Evolutionary conservation across 2,797 vertebrate genomes (phyloP), one percentile per base, ranked within the genome.

Genomic region (Oryzias sinensis): DNA sequence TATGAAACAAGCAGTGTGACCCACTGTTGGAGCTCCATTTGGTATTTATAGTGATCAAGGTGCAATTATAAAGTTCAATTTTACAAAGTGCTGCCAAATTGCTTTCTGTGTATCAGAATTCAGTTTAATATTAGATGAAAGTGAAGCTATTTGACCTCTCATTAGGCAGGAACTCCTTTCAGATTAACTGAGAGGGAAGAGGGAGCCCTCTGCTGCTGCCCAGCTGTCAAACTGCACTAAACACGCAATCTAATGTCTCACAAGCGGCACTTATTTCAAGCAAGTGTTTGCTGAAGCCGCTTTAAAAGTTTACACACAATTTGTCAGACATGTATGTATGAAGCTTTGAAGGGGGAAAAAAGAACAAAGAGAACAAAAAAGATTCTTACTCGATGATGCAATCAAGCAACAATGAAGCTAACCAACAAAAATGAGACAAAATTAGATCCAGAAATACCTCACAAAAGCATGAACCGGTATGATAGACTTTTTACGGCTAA

Each of bases 161-260:
- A 22, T 72, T 55, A 74, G 56, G 48, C 57, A 48, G n/a, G 54
- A 45, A 70, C 48, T 44, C 49, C 14, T 72, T 65, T 49, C 20
- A 62, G 64, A 48, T 76, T 50, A 22, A 22, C 24, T 57, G 27
- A 40, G 40, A 50, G 57, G 80, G 69, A 74, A 75, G 84, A 77
- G 78, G 59, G 84, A 80, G 77, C 89, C 74, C 77, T 82, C 80
- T 85, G 54, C 78, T 84, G 84, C 79, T 68, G 61, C 55, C 1
- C 45, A 43, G 49, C 55, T 43, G 43, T 43, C 37, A 51, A 22
- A 41, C 48, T 57, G 16, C 17, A 62, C 18, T 43, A 13, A 67
- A 47, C 53, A 64, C 44, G 15, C 42, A 14, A 7, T 71, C 72
- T 52, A 27, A 48, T 48, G 49, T 43, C 67, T 74, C 49, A 60